These are phyloP conservation scores for Phyllopteryx taeniolatus DNA, from an alignment of 2,113 vertebrate species.

Conservation along the genomic window DNA sequence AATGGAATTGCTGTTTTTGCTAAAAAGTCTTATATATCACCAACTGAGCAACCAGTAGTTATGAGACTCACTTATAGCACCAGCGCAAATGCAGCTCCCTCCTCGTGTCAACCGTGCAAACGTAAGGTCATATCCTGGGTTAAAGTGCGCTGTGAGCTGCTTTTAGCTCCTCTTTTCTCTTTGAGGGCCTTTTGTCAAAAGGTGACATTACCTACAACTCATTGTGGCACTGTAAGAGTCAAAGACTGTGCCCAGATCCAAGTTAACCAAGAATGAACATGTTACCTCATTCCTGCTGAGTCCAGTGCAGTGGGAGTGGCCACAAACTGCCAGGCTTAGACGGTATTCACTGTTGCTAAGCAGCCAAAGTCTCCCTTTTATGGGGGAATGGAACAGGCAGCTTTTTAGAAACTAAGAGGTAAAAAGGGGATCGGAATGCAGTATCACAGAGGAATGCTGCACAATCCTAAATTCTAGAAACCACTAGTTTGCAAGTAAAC, in stretches of 20 bases:
- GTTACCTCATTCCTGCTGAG: slow-evolving; percentile 60
- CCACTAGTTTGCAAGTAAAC: neutral
- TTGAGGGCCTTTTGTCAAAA: slow-evolving; percentile 1
- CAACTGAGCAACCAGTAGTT: slow-evolving; percentile 19
- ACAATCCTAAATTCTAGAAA: neutral
- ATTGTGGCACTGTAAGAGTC: slow-evolving; percentile 34
- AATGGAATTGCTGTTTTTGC: slow-evolving; percentile 24
- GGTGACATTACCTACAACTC: slow-evolving; percentile 21
- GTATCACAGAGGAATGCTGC: neutral
- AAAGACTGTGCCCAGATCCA: slow-evolving; percentile 47
- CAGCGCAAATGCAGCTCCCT: slow-evolving; percentile 15
- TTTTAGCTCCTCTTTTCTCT: neutral
- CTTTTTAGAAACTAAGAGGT: slow-evolving; percentile 33
- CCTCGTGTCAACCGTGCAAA: slow-evolving; percentile 44
- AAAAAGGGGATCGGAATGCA: slow-evolving; percentile 26
- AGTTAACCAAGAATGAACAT: slow-evolving; percentile 50
- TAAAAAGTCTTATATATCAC: slow-evolving; percentile 30
- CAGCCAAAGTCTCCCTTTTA: slow-evolving; percentile 62
- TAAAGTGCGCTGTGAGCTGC: slow-evolving; percentile 14
- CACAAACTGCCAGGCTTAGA: slow-evolving; percentile 33
- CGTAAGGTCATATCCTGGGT: slow-evolving; percentile 34
- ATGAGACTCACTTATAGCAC: slow-evolving; percentile 9
- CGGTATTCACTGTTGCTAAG: slow-evolving; percentile 70
- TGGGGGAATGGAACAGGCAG: slow-evolving; percentile 52
- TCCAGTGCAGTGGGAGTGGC: slow-evolving; percentile 57